Evolutionary conservation across 2,113 vertebrate genomes (phyloP), one percentile per base, ranked within the genome.

Genomic region (Polypterus senegalus): DNA sequence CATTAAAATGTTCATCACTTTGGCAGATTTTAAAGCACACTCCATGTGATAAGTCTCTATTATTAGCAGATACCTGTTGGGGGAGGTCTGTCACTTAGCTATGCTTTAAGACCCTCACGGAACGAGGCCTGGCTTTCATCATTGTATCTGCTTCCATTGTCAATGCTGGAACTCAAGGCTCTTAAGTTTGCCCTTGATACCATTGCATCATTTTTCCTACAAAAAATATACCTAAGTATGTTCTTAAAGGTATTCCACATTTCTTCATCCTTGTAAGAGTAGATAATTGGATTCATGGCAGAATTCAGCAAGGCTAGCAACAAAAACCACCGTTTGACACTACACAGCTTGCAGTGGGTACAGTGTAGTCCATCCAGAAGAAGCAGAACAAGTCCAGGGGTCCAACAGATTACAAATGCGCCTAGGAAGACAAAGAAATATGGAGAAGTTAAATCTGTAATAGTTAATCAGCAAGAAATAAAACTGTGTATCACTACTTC

Each of bases 331-430:
- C 86, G 84, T 43, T 98, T 98, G 57, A 91, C 81, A 5, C 83
- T 70, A 74, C 89, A 83, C 59, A 98, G 79, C 0, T 83, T 64
- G 11, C 96, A 99, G 4, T 61, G 55, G 1, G 74, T 69, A 60
- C 94, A 98, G 60, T 93, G 74, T 51, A 99, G 78, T 54, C 94
- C 96, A 1, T 99, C 96, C 0, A 99, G 76, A 51, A 99, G 76
- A 45, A 99, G 79, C 45, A 94, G 84, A 0, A 99, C 83, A 64
- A 99, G 80, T 3, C 95, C 96, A 0, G 96, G 96, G 0, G 95
- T 99, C 96, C 96, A 99, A 78, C 96, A 99, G 63, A 98, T 77
- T 56, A 99, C 92, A 67, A 99, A 99, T 0, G 91, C 95, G 52
- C 96, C 96, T 99, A 57, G 4, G 75, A 63, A 64, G 6, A 27